Conservation (phyloP, 1,140 invertebrate species). For the Ostrea denselamellosa region DNA sequence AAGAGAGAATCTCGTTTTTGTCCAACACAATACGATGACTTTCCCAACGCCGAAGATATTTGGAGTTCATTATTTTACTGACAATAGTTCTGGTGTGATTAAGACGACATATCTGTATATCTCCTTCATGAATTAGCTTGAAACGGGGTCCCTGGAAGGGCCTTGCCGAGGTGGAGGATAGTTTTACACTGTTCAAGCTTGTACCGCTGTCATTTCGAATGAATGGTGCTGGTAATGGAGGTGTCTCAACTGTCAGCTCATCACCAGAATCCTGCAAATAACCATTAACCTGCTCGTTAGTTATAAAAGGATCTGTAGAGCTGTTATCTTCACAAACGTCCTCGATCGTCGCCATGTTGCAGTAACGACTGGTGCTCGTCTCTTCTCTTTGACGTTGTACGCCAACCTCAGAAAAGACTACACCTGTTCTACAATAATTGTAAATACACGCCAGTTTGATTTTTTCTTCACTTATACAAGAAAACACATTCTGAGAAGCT, state of each 20-base stretch:
- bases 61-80: conserved; percentile 89
- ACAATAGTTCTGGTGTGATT: conserved; percentile 89
- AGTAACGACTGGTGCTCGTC: conserved; percentile 35
- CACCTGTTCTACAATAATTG: conserved; percentile 51
- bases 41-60: conserved; percentile 90
- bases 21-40: conserved; percentile 87
- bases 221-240: conserved; percentile 42
- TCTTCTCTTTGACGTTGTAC: conserved; percentile 47
- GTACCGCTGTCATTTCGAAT: conserved; percentile 52
- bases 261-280: conserved; percentile 40
- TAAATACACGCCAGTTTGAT: conserved; percentile 61
- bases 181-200: conserved; percentile 40
- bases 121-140: conserved; percentile 88
- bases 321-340: conserved; percentile 45
- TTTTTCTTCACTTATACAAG: not conserved
- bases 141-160: conserved; percentile 79
- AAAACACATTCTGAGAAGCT: not conserved
- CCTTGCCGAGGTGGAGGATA: conserved; percentile 47
- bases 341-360: conserved; percentile 56
- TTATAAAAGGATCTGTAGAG: conserved; percentile 36
- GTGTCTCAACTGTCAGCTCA: conserved; percentile 6
- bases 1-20: conserved; percentile 86
- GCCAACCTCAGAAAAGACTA: conserved; percentile 45
- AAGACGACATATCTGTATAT: conserved; percentile 88
- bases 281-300: conserved; percentile 38